phyloP scores from a whole-genome alignment of 2,113 vertebrate species.

The Sander lucioperca region DNA sequence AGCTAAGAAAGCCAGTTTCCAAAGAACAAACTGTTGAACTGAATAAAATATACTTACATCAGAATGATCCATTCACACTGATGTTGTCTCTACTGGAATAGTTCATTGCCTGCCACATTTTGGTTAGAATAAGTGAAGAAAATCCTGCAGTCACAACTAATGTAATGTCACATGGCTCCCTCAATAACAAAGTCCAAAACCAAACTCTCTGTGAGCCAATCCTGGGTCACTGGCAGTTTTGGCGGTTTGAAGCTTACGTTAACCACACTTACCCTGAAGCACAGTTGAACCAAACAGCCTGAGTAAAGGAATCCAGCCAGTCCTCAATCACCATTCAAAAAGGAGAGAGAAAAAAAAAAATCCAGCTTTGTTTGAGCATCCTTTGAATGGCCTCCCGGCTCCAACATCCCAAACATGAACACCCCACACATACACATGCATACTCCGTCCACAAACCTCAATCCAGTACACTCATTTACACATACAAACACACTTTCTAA shows the following conservation, averaged over 20 bases:
- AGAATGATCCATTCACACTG: conserved; percentile 45
- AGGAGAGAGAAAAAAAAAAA: conserved; percentile 62
- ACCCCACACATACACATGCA: conserved; percentile 48
- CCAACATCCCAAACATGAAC: conserved; percentile 72
- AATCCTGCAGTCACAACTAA: conserved; percentile 29
- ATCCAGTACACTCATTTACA: conserved; percentile 72
- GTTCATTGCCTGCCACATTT: conserved; percentile 14
- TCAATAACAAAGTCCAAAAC: conserved; percentile 60
- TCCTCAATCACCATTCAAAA: conserved; percentile 81
- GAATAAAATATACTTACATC: conserved; percentile 64
- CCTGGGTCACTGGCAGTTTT: conserved; percentile 71
- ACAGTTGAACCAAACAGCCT: conserved; percentile 66
- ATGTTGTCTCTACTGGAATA: conserved; percentile 2
- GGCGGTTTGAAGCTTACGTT: conserved; percentile 73
- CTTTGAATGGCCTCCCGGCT: conserved; percentile 75
- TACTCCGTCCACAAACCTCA: conserved; percentile 57
- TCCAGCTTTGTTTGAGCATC: conserved; percentile 83
- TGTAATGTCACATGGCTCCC: conserved; percentile 48
- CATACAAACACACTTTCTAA: conserved; percentile 79
- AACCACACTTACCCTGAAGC: conserved; percentile 82
- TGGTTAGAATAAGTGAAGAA: conserved; percentile 10
- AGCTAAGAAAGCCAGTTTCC: not conserved
- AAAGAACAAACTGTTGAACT: conserved; percentile 22
- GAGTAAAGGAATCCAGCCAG: conserved; percentile 81
- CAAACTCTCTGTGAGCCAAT: conserved; percentile 67